Evolutionary conservation across 2,888 invertebrate species (phyloP).

Genomic region (Schizaphis graminum): DNA sequence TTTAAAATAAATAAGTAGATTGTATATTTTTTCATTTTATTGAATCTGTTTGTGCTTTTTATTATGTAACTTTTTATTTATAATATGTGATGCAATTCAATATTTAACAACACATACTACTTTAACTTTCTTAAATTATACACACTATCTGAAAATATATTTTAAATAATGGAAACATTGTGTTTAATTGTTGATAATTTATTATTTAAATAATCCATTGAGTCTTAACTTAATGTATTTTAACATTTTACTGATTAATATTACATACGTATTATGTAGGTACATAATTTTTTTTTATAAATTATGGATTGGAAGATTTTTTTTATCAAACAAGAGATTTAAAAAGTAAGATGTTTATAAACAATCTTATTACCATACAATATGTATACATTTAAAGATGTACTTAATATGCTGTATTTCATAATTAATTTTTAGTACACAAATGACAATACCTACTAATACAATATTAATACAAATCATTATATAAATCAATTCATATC

Average conservation of each 20-base stretch:
- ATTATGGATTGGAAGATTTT: neutral
- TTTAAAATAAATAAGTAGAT: neutral
- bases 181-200: neutral
- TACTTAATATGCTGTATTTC: neutral
- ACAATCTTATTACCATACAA: neutral
- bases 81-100: neutral
- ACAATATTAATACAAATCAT: neutral
- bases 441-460: neutral
- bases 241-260: neutral
- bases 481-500: neutral
- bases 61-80: neutral
- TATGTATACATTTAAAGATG: neutral
- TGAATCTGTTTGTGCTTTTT: neutral
- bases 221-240: neutral
- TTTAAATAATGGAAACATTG: neutral
- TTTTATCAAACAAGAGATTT: neutral
- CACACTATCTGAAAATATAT: neutral
- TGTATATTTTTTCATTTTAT: neutral
- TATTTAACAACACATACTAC: neutral
- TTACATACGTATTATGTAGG: neutral
- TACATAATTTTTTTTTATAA: neutral
- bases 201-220: neutral
- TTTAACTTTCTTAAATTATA: neutral
- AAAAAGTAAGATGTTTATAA: neutral
- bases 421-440: neutral